phyloP scores from a whole-genome alignment of 2,113 vertebrate species.

The Ursus arctos region DNA sequence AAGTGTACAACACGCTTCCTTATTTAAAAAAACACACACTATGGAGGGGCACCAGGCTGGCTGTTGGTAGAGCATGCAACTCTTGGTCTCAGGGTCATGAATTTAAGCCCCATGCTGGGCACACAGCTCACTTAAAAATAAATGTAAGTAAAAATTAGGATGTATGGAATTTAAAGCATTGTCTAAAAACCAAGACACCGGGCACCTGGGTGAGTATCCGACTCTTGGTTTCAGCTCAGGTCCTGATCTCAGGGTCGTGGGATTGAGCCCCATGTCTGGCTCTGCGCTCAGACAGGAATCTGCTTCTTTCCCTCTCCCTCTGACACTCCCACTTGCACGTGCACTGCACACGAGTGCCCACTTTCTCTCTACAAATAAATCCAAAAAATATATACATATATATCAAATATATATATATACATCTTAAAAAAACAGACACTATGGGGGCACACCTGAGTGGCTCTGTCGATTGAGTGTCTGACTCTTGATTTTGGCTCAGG shows the following conservation, averaged over 20 bases:
- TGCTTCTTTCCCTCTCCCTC: not conserved
- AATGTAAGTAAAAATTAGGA: not conserved
- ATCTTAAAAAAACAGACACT: not conserved
- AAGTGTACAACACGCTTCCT: not conserved
- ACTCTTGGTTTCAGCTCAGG: not conserved
- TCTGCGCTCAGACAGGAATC: not conserved
- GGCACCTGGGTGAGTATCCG: not conserved
- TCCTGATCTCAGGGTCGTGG: not conserved
- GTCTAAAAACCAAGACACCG: not conserved
- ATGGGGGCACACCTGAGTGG: not conserved
- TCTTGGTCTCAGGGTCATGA: not conserved
- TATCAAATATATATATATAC: no score
- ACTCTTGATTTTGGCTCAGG: not conserved
- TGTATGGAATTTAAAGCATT: not conserved
- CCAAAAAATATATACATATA: not conserved
- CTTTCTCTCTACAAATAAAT: not conserved
- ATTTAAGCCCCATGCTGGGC: not conserved
- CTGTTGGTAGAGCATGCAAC: not conserved
- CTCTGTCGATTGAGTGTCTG: not conserved
- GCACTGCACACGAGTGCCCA: not conserved
- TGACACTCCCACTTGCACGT: not conserved
- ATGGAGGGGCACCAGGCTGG: not conserved
- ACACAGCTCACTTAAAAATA: not conserved
- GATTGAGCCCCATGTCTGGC: not conserved
- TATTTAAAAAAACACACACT: not conserved